These are phyloP conservation scores for Clistopyga incitator DNA, from an alignment of 2,888 invertebrate genomes.

Conservation along the genomic window DNA sequence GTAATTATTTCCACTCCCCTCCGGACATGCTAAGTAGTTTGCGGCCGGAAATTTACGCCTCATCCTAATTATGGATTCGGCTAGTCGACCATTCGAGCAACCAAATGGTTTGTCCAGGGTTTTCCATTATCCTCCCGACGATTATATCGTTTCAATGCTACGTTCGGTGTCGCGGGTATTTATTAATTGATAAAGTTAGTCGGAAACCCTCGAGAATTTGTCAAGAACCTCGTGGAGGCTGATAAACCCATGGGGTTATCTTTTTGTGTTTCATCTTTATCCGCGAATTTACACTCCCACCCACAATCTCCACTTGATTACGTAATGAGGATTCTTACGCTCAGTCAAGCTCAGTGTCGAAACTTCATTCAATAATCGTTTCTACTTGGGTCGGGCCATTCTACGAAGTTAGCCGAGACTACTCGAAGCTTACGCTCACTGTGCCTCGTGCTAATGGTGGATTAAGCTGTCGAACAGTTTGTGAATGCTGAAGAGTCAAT, in stretches of 20 bases:
- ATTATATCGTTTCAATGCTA: not conserved
- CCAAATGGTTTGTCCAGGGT: not conserved
- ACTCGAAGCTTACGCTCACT: not conserved
- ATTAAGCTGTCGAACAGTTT: not conserved
- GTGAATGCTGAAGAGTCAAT: not conserved
- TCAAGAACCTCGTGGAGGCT: no score
- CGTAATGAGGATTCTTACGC: not conserved
- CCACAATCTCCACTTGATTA: not conserved
- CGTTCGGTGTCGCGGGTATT: not conserved
- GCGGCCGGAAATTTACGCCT: not conserved
- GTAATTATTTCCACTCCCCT: not conserved
- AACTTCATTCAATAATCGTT: not conserved
- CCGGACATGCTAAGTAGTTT: not conserved
- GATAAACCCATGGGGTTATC: no score
- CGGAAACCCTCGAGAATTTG: no score
- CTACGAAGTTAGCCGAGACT: not conserved
- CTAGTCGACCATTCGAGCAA: not conserved
- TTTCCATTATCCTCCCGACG: constrained; percentile 1
- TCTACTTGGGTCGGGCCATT: not conserved
- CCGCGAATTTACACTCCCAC: no score
- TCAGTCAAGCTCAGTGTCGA: not conserved
- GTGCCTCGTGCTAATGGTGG: not conserved
- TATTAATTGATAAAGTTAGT: not conserved
- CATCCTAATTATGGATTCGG: constrained; percentile 2
- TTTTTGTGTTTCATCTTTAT: no score